Base-by-base conservation (phyloP, 2,888 invertebrate genomes). In the Drosophila flavopinicola region DNA sequence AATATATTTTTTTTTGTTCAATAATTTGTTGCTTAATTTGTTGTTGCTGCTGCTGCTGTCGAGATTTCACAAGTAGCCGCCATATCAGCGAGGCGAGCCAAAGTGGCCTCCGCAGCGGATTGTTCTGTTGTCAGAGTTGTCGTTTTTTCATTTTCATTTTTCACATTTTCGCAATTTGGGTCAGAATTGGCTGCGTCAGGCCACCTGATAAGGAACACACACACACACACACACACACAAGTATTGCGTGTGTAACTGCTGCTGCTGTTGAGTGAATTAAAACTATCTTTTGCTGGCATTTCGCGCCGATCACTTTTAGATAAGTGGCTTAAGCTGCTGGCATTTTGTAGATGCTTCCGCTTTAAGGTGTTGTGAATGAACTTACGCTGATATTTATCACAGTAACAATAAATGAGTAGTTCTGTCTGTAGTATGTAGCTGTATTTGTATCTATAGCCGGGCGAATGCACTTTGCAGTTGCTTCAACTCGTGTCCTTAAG, bases 401-500 rank as follows among this genome's bases (percentile, higher is more conserved):
- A 35, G n/a, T 38, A 11, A n/a, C 11, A 37, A 13, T 1, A 3
- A 13, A 20, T 13, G n/a, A 33, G 29, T 42, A 9, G 39, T 4
- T 11, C n/a, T 53, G 9, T 17, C 23, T 30, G 42, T n/a, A 35
- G 41, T 20, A 6, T 25, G 15, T 32, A 48, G 27, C 17, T 44
- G n/a, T 32, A 54, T 53, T 6, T 44, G 30, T 44, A 30, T 48
- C 42, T 51, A 44, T 45, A 39, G 54, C 48, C 71, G 57, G 63
- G 61, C 54, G 58, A 66, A 52, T 35, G 60, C 61, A 77, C 79
- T 82, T 66, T 48, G 53, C 53, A 88, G 86, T 88, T 87, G 84
- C 74, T 87, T 88, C 84, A 88, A 88, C 88, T 78, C 72, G 79
- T 79, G 87, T 88, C 88, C 89, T 88, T 88, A 88, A 75, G 75